These are phyloP conservation scores for Adelges cooleyi DNA, from an alignment of 1,140 invertebrate species.

Conservation along the genomic window DNA sequence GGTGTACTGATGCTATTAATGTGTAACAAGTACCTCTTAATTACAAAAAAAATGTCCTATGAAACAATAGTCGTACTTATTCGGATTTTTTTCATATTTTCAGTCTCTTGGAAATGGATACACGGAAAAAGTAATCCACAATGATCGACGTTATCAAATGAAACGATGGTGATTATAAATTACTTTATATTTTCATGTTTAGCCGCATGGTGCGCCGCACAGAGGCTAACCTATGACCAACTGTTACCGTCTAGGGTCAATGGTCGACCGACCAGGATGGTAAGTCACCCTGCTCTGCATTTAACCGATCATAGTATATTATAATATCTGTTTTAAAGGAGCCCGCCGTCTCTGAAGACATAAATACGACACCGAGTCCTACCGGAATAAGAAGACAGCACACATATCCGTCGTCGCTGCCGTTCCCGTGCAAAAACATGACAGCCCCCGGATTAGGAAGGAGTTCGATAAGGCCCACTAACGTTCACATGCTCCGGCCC, in stretches of 20 bases:
- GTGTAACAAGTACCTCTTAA: no score
- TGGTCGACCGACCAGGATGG: background rate
- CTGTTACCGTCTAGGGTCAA: conserved; percentile 1
- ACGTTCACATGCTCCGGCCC: conserved; percentile 53
- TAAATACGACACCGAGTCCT: conserved; percentile 30
- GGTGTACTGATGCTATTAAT: no score
- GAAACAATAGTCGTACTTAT: no score
- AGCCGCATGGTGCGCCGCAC: background rate
- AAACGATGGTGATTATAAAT: background rate
- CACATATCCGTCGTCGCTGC: conserved; percentile 34
- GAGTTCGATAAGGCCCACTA: conserved; percentile 36
- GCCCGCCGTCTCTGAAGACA: conserved; percentile 32
- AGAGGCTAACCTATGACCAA: background rate
- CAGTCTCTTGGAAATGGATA: background rate
- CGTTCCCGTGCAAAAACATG: conserved; percentile 40
- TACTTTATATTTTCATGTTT: background rate
- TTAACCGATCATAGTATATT: background rate
- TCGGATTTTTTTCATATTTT: no score
- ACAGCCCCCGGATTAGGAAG: conserved; percentile 36
- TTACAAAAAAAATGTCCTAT: no score
- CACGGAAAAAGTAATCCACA: background rate
- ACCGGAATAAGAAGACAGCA: conserved; percentile 37
- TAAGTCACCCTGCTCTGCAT: background rate
- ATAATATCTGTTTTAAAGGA: background rate
- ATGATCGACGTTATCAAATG: background rate